Evolutionary conservation across 2,888 invertebrate genomes (phyloP).

Genomic region (Drosophila affinis): DNA sequence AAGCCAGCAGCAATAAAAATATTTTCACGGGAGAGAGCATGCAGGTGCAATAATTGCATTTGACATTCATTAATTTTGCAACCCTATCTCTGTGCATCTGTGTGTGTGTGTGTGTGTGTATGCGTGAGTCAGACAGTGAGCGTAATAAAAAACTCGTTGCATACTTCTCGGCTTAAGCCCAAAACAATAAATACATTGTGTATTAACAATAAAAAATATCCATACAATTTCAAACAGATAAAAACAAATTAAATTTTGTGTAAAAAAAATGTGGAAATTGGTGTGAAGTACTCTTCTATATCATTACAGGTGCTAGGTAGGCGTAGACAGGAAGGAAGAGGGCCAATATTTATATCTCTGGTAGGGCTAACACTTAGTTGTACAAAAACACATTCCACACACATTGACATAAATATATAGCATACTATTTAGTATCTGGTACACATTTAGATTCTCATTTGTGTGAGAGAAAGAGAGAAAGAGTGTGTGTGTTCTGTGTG

Average conservation of each 20-base stretch:
- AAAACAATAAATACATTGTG: constrained; percentile 16
- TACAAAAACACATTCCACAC: constrained; percentile 48
- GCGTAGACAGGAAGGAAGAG: not conserved
- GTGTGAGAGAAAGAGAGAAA: not conserved
- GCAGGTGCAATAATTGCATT: constrained; percentile 75
- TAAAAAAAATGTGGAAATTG: not conserved
- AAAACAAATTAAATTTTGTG: not conserved
- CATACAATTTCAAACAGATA: not conserved
- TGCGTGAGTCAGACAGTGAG: constrained; percentile 15
- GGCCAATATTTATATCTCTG: not conserved
- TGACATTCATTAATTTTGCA: constrained; percentile 67
- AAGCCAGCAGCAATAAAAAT: constrained; percentile 18
- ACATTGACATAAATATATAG: constrained; percentile 17
- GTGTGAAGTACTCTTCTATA: not conserved
- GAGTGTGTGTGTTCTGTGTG: constrained; percentile 12
- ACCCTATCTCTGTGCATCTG: not conserved
- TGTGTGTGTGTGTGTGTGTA: constrained; percentile 5
- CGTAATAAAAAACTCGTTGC: constrained; percentile 40
- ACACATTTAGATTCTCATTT: constrained; percentile 1
- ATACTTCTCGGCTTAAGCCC: constrained; percentile 49
- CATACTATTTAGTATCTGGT: not conserved
- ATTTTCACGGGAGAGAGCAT: constrained; percentile 34
- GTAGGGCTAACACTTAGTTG: constrained; percentile 16
- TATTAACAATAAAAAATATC: not conserved
- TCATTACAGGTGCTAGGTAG: not conserved